These are phyloP conservation scores for Octomys mimax DNA, from an alignment of 2,797 vertebrate genomes.

Conservation along the genomic window DNA sequence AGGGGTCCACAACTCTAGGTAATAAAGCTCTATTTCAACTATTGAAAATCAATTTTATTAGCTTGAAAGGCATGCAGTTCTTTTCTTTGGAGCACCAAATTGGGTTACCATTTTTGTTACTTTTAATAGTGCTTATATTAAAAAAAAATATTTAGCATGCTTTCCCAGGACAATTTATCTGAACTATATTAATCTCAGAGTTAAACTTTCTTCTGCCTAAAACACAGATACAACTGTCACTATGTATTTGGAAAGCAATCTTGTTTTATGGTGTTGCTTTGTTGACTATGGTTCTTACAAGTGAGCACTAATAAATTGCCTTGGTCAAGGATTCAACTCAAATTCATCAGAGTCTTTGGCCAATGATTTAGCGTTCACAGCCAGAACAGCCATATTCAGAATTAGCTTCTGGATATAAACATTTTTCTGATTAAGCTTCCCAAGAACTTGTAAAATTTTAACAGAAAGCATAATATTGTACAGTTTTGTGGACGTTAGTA, in stretches of 20 bases:
- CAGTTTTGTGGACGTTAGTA: constrained; percentile 84
- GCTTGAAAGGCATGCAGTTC: constrained; percentile 82
- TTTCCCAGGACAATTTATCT: constrained; percentile 87
- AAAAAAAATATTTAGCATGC: constrained; percentile 86
- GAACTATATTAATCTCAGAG: constrained; percentile 86
- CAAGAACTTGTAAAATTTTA: constrained; percentile 81
- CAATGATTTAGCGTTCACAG: constrained; percentile 80
- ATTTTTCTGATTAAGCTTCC: constrained; percentile 83
- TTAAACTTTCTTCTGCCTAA: constrained; percentile 88
- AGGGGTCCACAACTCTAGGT: constrained; percentile 84
- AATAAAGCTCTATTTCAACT: constrained; percentile 70
- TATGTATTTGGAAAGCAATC: constrained; percentile 88
- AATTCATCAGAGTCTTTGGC: constrained; percentile 67
- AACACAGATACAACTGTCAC: constrained; percentile 89
- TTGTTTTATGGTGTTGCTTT: constrained; percentile 92
- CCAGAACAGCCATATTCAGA: constrained; percentile 78
- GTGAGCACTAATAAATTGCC: constrained; percentile 83
- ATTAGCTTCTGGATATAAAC: constrained; percentile 76
- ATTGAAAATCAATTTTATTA: constrained; percentile 70
- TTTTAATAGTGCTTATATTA: constrained; percentile 90
- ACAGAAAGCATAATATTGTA: constrained; percentile 76
- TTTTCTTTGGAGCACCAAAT: constrained; percentile 85
- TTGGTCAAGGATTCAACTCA: constrained; percentile 82
- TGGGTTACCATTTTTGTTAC: constrained; percentile 91
- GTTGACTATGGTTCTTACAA: constrained; percentile 89